Evolutionary conservation across 2,797 vertebrate genomes (phyloP).

Genomic region (Rhodeus uyekii): DNA sequence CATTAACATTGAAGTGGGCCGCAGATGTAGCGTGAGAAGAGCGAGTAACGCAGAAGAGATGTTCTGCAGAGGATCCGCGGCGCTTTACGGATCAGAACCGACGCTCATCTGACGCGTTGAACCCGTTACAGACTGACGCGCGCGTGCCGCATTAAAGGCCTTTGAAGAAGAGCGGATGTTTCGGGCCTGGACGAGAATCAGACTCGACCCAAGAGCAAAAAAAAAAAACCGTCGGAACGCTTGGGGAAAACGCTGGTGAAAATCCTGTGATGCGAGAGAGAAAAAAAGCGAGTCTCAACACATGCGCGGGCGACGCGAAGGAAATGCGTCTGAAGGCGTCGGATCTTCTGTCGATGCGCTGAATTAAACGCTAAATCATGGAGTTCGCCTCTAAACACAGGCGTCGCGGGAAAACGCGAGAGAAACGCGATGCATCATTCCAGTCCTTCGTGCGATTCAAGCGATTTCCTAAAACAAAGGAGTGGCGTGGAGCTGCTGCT

Average conservation of each 20-base stretch:
- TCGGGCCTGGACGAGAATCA: constrained; percentile 20
- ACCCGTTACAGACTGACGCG: constrained; percentile 31
- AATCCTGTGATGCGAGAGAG: background rate
- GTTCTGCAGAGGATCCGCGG: background rate
- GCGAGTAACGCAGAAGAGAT: background rate
- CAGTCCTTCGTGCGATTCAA: constrained; percentile 66
- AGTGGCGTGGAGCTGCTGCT: constrained; percentile 59
- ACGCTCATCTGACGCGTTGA: constrained; percentile 43
- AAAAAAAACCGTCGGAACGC: no score
- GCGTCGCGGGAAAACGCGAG: constrained; percentile 47
- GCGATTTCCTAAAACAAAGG: constrained; percentile 61
- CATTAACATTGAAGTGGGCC: constrained; percentile 80
- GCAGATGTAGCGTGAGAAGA: constrained; percentile 23
- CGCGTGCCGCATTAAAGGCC: constrained; percentile 44
- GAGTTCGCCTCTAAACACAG: constrained; percentile 46
- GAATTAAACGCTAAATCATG: background rate
- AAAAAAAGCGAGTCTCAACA: background rate
- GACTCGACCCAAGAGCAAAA: background rate
- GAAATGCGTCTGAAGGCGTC: constrained; percentile 5
- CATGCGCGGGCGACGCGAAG: constrained; percentile 44
- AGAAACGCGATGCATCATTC: constrained; percentile 51
- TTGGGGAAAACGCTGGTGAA: background rate
- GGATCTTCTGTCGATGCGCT: background rate
- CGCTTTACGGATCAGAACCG: constrained; percentile 21
- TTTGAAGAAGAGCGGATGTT: constrained; percentile 1